Conservation (phyloP, 2,888 invertebrate genomes). For the Drosophila subsilvestris region DNA sequence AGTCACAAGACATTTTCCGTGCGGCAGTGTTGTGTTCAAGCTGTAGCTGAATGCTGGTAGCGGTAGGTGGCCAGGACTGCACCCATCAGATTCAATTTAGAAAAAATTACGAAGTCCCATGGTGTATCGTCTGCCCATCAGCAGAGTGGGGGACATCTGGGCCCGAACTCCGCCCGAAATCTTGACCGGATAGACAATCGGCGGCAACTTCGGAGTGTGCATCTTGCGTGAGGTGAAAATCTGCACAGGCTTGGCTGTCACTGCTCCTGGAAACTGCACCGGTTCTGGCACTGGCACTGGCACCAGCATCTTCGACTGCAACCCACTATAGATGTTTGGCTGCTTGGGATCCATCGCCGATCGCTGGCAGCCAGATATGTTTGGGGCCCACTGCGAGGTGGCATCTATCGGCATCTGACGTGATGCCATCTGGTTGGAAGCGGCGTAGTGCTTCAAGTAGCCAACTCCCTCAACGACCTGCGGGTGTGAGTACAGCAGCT, state of each 20-base stretch:
- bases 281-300: too few relatives aligned
- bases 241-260: neutral
- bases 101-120: conserved; percentile 5
- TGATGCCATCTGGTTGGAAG: neutral
- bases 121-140: neutral
- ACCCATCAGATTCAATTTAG: conserved; percentile 5
- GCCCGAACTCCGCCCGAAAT: neutral
- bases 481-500: neutral
- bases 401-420: neutral
- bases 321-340: neutral
- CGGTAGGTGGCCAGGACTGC: conserved; percentile 6
- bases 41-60: conserved; percentile 5
- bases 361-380: neutral
- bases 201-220: neutral
- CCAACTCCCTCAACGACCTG: neutral
- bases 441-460: conserved; percentile 1
- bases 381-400: neutral
- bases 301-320: neutral
- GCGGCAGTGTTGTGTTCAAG: neutral
- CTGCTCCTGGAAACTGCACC: too few relatives aligned
- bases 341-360: neutral
- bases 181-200: neutral
- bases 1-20: neutral
- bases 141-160: neutral
- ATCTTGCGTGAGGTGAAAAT: neutral